phyloP scores from a whole-genome alignment of 2,888 invertebrate genomes.

The Dichetophora obliterata region DNA sequence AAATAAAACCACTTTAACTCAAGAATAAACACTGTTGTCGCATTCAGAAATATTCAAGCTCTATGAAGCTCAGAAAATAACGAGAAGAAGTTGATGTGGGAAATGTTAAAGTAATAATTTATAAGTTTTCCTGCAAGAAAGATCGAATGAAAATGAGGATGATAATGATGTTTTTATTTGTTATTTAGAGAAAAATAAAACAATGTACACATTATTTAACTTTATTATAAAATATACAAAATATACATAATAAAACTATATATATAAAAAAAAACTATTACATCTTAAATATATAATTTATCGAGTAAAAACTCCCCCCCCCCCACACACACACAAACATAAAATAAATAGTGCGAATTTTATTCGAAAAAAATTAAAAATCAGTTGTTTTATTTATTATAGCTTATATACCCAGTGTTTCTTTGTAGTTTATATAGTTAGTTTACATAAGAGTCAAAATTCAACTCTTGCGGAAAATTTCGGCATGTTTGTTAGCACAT shows the following conservation, averaged over 20 bases:
- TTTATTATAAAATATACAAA: slow-evolving; percentile 41
- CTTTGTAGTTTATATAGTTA: too few species aligned
- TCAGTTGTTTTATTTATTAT: neutral
- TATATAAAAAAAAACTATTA: slow-evolving; percentile 32
- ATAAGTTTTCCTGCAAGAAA: slow-evolving; percentile 4
- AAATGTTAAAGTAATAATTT: slow-evolving; percentile 4
- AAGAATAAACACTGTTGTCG: neutral
- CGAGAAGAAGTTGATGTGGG: neutral
- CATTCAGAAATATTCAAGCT: slow-evolving; percentile 1
- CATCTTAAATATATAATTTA: slow-evolving; percentile 23
- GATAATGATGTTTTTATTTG: slow-evolving; percentile 38
- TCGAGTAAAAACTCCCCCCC: neutral
- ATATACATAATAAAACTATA: slow-evolving; percentile 38
- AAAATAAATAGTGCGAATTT: slow-evolving; percentile 35
- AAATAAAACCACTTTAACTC: neutral
- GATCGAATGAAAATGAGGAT: slow-evolving; percentile 1
- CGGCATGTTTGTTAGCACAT: too few species aligned
- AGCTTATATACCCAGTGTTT: too few species aligned
- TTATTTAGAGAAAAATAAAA: slow-evolving; percentile 41
- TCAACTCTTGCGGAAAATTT: too few species aligned
- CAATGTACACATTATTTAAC: slow-evolving; percentile 44
- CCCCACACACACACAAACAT: slow-evolving; percentile 16
- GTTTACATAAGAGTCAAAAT: too few species aligned
- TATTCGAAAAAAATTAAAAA: slow-evolving; percentile 25
- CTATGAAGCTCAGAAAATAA: neutral